phyloP scores from a whole-genome alignment of 1,140 invertebrate species.

The Pseudachorutes palmiensis region DNA sequence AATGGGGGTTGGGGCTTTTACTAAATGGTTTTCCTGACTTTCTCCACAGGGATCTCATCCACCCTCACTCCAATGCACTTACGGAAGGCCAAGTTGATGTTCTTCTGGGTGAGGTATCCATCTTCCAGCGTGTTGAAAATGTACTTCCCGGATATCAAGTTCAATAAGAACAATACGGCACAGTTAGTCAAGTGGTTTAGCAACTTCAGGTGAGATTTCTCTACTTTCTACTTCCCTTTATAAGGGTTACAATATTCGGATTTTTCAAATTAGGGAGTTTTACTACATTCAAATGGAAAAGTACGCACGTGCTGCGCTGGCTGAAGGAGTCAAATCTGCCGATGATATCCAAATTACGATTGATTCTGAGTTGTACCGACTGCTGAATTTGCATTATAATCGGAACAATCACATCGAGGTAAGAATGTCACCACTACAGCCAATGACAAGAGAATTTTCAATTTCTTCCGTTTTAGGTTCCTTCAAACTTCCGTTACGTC shows the following conservation, averaged over 20 bases:
- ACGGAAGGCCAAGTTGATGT: slow-evolving; percentile 99
- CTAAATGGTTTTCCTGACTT: not conserved
- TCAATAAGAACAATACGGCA: slow-evolving; percentile 99
- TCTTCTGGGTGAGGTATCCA: slow-evolving; percentile 99
- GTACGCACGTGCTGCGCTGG: slow-evolving; percentile 93
- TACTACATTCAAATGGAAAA: slow-evolving; percentile 99
- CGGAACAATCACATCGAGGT: slow-evolving; percentile 99
- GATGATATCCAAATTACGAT: slow-evolving; percentile 87
- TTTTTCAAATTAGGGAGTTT: slow-evolving; percentile 99
- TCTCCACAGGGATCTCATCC: slow-evolving; percentile 45
- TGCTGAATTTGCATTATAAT: slow-evolving; percentile 98
- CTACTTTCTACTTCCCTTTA: slow-evolving; percentile 1
- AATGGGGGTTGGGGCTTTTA: not conserved
- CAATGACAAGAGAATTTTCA: not conserved
- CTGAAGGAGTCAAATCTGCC: slow-evolving; percentile 84
- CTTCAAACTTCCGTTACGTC: slow-evolving; percentile 89
- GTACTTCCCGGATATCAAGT: slow-evolving; percentile 99
- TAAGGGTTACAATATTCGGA: too few species aligned
- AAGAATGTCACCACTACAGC: slow-evolving; percentile 42
- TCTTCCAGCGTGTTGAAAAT: slow-evolving; percentile 97
- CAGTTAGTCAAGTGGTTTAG: slow-evolving; percentile 99
- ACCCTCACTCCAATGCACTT: slow-evolving; percentile 99
- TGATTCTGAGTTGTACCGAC: slow-evolving; percentile 95
- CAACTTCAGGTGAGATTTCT: slow-evolving; percentile 86
- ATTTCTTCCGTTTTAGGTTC: slow-evolving; percentile 63